Percentiles rank a stretch among this genome's conserved stretches.
phyloP scores from a whole-genome alignment of 2,888 invertebrate genomes.

The Disparrhopalites patrizii region DNA sequence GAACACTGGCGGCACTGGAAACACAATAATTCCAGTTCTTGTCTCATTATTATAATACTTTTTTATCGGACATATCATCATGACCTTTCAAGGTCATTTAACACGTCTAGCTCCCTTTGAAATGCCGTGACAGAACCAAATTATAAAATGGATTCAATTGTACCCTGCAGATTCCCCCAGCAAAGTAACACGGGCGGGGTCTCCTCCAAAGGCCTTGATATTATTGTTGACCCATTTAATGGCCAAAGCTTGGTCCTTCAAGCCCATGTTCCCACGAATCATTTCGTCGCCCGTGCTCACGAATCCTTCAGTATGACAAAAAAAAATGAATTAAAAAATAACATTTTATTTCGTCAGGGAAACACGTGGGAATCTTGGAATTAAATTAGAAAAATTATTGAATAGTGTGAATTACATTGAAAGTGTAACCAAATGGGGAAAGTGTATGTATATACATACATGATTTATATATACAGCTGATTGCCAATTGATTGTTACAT shows the following conservation, averaged over 20 bases:
- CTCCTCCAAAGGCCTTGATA: conserved; percentile 1
- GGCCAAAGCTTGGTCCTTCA: conserved; percentile 6
- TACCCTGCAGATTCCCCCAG: conserved; percentile 12
- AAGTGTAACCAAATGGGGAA: too few species aligned
- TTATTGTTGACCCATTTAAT: conserved; percentile 2
- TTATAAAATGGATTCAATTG: neutral
- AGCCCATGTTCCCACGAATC: conserved; percentile 3
- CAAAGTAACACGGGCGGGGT: neutral
- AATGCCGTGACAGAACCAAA: too few species aligned
- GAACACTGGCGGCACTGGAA: neutral
- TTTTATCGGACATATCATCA: neutral
- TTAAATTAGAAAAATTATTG: too few species aligned
- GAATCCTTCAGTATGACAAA: neutral
- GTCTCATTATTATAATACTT: neutral
- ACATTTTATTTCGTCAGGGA: neutral
- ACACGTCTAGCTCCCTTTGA: too few species aligned
- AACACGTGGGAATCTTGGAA: too few species aligned
- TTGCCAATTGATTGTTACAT: too few species aligned
- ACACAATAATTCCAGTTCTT: neutral
- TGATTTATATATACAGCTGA: too few species aligned
- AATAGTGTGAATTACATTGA: too few species aligned
- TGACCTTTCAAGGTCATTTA: too few species aligned
- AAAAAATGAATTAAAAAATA: neutral
- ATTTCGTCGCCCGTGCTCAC: conserved; percentile 3
- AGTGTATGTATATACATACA: too few species aligned